Conservation (phyloP, 2,888 invertebrate genomes). For the Chrysodeixis includens region DNA sequence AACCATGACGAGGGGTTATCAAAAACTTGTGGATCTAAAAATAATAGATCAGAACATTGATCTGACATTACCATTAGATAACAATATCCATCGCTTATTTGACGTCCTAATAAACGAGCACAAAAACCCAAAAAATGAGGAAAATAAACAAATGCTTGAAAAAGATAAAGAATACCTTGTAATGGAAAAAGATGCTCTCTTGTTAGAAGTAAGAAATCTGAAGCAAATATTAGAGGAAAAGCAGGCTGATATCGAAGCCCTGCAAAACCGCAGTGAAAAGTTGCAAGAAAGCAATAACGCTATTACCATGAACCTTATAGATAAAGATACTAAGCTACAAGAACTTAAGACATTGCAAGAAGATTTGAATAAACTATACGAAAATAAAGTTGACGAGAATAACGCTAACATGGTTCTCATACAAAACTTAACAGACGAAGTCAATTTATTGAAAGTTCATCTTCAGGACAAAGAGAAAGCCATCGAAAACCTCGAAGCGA, state of each 20-base stretch:
- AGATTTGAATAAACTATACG: constrained; percentile 66
- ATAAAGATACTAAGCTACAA: constrained; percentile 64
- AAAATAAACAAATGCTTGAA: constrained; percentile 59
- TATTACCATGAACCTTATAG: constrained; percentile 56
- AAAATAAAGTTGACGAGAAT: constrained; percentile 70
- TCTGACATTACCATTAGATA: constrained; percentile 58
- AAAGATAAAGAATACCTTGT: not conserved
- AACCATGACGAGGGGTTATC: constrained; percentile 65
- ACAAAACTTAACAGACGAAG: constrained; percentile 68
- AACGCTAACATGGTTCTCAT: constrained; percentile 60
- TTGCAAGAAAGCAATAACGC: constrained; percentile 62
- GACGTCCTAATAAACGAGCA: constrained; percentile 64
- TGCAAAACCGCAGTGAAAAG: constrained; percentile 59
- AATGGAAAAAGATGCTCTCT: constrained; percentile 56
- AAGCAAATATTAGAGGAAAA: constrained; percentile 65
- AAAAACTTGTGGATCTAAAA: constrained; percentile 66
- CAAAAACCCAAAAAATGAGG: constrained; percentile 47
- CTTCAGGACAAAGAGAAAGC: constrained; percentile 64
- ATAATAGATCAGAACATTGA: constrained; percentile 66
- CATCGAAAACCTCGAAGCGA: constrained; percentile 57
- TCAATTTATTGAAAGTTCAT: constrained; percentile 64
- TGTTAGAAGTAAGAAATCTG: constrained; percentile 62
- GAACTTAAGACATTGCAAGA: constrained; percentile 59
- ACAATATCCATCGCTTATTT: constrained; percentile 68
- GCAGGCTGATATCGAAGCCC: constrained; percentile 61